A percentile compares a stretch with the other conserved stretches of the same genome.
Evolutionary conservation across 2,888 invertebrate species (phyloP).

Genomic region (Ophion slaviceki): DNA sequence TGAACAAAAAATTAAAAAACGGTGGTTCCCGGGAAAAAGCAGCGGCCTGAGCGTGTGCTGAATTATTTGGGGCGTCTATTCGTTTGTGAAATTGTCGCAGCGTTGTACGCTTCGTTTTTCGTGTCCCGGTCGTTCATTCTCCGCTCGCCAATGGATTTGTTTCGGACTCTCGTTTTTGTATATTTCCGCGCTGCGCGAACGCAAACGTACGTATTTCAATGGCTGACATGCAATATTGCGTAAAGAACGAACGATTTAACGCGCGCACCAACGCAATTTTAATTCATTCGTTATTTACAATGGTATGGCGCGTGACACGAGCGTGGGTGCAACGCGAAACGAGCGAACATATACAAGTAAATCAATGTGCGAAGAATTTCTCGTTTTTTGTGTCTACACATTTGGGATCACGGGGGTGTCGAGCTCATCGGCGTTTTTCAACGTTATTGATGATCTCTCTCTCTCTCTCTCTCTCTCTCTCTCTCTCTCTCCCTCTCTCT

Average conservation of each 20-base stretch:
- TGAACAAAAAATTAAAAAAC: not conserved
- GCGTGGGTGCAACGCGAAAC: not conserved
- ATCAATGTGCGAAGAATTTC: slow-evolving; percentile 30
- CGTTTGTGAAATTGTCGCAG: slow-evolving; percentile 46
- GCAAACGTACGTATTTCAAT: slow-evolving; percentile 8
- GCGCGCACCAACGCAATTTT: not conserved
- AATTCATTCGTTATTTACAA: slow-evolving; percentile 6
- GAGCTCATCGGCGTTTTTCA: slow-evolving; percentile 69
- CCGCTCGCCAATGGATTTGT: slow-evolving; percentile 49
- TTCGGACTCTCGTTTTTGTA: slow-evolving; percentile 31
- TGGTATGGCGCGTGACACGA: not conserved
- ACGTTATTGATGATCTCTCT: slow-evolving; percentile 60
- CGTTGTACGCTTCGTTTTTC: slow-evolving; percentile 40
- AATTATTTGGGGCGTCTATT: slow-evolving; percentile 56
- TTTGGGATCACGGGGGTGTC: slow-evolving; percentile 59
- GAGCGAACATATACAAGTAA: not conserved
- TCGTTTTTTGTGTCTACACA: slow-evolving; percentile 55
- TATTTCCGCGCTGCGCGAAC: not conserved
- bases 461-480: not conserved
- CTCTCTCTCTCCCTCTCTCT: not conserved
- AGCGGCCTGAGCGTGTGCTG: slow-evolving; percentile 19
- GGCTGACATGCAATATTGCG: slow-evolving; percentile 5
- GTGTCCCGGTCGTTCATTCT: slow-evolving; percentile 53
- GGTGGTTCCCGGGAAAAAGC: not conserved
- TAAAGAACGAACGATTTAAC: slow-evolving; percentile 2